A percentile compares a stretch with the other conserved stretches of the same genome.
Conservation (phyloP, 2,888 invertebrate species). For the Aquatica leii region DNA sequence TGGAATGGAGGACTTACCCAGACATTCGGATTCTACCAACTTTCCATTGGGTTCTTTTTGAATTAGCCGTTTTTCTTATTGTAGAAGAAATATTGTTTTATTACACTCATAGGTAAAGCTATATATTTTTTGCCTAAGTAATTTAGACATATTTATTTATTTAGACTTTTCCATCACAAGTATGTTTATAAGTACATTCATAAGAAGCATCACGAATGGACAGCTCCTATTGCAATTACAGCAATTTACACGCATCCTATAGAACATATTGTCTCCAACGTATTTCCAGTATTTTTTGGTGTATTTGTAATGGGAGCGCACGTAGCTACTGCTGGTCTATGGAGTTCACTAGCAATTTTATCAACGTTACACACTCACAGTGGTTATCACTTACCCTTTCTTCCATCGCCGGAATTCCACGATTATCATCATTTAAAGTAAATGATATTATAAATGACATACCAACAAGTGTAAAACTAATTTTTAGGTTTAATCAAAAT, state of each 20-base stretch:
- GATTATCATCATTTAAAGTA: slow-evolving; percentile 89
- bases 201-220: slow-evolving; percentile 90
- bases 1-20: slow-evolving; percentile 73
- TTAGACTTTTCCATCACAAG: slow-evolving; percentile 76
- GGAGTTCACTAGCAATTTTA: slow-evolving; percentile 80
- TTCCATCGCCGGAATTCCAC: slow-evolving; percentile 78
- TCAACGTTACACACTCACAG: slow-evolving; percentile 84
- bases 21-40: slow-evolving; percentile 75
- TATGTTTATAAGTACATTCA: slow-evolving; percentile 82
- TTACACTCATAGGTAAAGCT: slow-evolving; percentile 84
- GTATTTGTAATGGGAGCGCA: slow-evolving; percentile 78
- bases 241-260: slow-evolving; percentile 83
- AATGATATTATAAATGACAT: too few relatives aligned
- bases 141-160: slow-evolving; percentile 40
- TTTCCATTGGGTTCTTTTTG: slow-evolving; percentile 78
- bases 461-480: too few relatives aligned
- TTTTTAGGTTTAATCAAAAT: slow-evolving; percentile 79
- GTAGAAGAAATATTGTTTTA: slow-evolving; percentile 85
- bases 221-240: slow-evolving; percentile 84
- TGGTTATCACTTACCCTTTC: slow-evolving; percentile 71
- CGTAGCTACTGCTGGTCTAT: slow-evolving; percentile 79
- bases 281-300: slow-evolving; percentile 79
- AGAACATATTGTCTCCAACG: slow-evolving; percentile 79
- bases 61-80: slow-evolving; percentile 76
- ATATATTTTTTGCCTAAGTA: not conserved